These are phyloP conservation scores for Plecotus auritus DNA, from an alignment of 2,113 vertebrate genomes.

Conservation along the genomic window DNA sequence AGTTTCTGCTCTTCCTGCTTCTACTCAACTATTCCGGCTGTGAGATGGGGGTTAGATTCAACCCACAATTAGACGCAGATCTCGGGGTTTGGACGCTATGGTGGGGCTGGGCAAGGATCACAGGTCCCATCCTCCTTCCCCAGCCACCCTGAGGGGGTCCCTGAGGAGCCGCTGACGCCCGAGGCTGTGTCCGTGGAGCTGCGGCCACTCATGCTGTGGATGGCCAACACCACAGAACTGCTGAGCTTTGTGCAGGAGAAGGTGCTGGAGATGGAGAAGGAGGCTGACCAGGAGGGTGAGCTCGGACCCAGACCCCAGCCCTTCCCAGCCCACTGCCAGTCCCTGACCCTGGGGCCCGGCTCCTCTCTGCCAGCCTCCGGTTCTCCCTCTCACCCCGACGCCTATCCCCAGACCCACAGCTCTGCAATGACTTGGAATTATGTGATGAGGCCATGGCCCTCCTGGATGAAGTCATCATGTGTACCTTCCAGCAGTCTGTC, in stretches of 20 bases:
- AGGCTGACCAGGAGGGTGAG: conserved; percentile 93
- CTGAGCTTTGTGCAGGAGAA: conserved; percentile 93
- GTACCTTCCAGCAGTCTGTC: conserved; percentile 95
- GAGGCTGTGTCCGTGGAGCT: conserved; percentile 90
- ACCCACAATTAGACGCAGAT: not conserved
- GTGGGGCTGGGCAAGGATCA: not conserved
- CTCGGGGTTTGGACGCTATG: not conserved
- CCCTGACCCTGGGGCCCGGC: not conserved
- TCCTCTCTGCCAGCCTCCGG: not conserved
- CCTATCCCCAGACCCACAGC: conserved; percentile 79
- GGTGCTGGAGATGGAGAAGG: conserved; percentile 90
- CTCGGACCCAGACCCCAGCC: not conserved
- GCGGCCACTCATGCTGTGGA: conserved; percentile 92
- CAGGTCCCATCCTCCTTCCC: not conserved
- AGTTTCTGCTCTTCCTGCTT: not conserved
- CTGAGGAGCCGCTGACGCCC: conserved; percentile 78
- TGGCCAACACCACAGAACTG: conserved; percentile 95
- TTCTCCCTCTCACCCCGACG: conserved; percentile 25
- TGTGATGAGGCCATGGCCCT: conserved; percentile 93
- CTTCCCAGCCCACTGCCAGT: no score
- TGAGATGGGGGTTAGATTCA: not conserved
- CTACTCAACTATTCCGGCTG: not conserved
- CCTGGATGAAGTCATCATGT: conserved; percentile 95
- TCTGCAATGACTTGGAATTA: conserved; percentile 90
- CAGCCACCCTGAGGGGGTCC: conserved; percentile 81